phyloP scores from a whole-genome alignment of 2,113 vertebrate species.

The Riparia riparia region DNA sequence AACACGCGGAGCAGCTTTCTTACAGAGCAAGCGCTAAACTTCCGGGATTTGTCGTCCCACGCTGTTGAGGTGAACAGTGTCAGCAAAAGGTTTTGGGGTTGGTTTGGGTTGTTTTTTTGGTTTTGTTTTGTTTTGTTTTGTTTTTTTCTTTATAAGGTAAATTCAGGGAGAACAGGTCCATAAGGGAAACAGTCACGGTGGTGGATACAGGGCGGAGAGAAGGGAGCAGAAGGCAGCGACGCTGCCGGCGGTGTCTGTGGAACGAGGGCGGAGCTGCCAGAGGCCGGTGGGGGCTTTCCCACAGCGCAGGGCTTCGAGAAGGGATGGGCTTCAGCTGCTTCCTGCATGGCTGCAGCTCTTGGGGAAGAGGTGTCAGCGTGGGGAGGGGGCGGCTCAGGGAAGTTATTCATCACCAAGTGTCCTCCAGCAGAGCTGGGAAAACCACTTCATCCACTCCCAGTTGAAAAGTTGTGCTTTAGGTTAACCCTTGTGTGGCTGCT shows the following conservation, averaged over 20 bases:
- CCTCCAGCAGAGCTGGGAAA: background rate
- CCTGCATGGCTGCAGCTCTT: background rate
- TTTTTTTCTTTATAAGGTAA: background rate
- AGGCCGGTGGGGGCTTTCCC: background rate
- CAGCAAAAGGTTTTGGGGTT: background rate
- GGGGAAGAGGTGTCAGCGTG: background rate
- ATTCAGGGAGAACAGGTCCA: background rate
- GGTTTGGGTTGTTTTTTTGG: too few relatives aligned
- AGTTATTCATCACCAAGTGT: background rate
- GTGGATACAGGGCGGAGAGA: background rate
- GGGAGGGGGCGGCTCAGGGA: background rate
- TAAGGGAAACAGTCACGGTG: accelerated
- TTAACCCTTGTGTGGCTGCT: background rate
- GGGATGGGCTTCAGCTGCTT: background rate
- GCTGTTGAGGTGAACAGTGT: background rate
- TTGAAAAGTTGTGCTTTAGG: background rate
- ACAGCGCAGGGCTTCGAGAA: accelerated
- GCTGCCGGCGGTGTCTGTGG: accelerated
- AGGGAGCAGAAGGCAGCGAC: background rate
- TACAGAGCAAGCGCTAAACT: background rate
- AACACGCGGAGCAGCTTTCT: background rate
- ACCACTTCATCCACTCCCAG: background rate
- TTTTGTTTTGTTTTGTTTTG: too few relatives aligned
- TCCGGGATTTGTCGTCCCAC: accelerated
- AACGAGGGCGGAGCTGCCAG: background rate